Evolutionary conservation across 2,888 invertebrate genomes (phyloP).

Genomic region (Sycophila texana): DNA sequence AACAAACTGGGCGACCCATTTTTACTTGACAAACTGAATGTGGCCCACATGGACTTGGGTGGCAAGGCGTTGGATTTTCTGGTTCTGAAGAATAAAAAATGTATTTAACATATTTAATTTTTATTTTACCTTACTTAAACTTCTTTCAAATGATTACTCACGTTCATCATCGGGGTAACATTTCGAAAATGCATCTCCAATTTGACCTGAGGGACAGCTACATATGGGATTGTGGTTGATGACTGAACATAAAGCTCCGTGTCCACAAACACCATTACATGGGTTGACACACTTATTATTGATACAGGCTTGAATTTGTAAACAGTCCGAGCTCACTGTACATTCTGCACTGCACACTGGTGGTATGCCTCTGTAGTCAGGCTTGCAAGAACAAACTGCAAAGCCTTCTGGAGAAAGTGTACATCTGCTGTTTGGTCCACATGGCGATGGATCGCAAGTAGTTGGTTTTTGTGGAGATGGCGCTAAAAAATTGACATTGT

Average conservation of each 20-base stretch:
- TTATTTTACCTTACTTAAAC: background rate
- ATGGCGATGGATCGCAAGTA: slow-evolving; percentile 77
- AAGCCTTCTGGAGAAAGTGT: slow-evolving; percentile 77
- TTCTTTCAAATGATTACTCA: background rate
- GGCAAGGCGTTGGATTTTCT: slow-evolving; percentile 79
- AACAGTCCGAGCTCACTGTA: slow-evolving; percentile 88
- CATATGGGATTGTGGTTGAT: slow-evolving; percentile 92
- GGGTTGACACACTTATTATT: slow-evolving; percentile 89
- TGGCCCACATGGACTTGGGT: slow-evolving; percentile 82
- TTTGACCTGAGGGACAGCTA: slow-evolving; percentile 84
- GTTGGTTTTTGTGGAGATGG: slow-evolving; percentile 41
- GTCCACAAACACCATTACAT: slow-evolving; percentile 89
- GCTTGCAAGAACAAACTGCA: slow-evolving; percentile 79
- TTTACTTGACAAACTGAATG: slow-evolving; percentile 90
- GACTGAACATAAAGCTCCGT: slow-evolving; percentile 85
- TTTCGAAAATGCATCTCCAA: slow-evolving; percentile 88
- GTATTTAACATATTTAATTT: background rate
- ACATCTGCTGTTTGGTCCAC: slow-evolving; percentile 90
- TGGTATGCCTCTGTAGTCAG: slow-evolving; percentile 85
- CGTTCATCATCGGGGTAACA: slow-evolving; percentile 73
- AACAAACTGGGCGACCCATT: slow-evolving; percentile 87
- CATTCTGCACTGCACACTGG: slow-evolving; percentile 92
- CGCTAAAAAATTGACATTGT: slow-evolving; percentile 3
- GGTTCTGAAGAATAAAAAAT: slow-evolving; percentile 39
- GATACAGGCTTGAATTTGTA: slow-evolving; percentile 86